Evolutionary conservation across 2,113 vertebrate genomes (phyloP).

Genomic region (Ciconia boyciana): DNA sequence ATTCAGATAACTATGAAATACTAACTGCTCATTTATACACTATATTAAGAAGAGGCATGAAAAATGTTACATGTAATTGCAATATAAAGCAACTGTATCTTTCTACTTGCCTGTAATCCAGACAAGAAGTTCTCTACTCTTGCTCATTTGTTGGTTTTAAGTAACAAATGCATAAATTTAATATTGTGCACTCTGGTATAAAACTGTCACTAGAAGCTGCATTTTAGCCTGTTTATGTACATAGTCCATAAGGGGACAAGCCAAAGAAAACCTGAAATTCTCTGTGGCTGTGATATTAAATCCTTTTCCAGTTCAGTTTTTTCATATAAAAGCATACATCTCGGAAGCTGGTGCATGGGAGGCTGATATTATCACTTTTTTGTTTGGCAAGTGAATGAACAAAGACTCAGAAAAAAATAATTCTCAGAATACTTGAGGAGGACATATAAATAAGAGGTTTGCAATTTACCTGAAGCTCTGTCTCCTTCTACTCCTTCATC

Average conservation of each 20-base stretch:
- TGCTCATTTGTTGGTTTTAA: not conserved
- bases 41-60: not conserved
- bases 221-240: not conserved
- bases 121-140: not conserved
- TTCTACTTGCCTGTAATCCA: not conserved
- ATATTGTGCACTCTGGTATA: not conserved
- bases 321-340: not conserved
- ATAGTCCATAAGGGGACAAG: not conserved
- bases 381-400: not conserved
- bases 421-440: not conserved
- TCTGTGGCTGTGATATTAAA: not conserved
- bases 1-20: slow-evolving; percentile 4
- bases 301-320: not conserved
- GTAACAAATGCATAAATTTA: not conserved
- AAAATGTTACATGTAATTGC: not conserved
- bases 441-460: not conserved
- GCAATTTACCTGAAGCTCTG: not conserved
- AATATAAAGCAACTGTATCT: not conserved
- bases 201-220: not conserved
- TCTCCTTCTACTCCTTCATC: not conserved
- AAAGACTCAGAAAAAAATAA: not conserved
- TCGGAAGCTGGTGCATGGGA: not conserved
- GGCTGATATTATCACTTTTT: not conserved
- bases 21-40: not conserved
- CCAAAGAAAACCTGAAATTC: not conserved